These are phyloP conservation scores for Acanthis flammea DNA, from an alignment of 2,797 vertebrate species.

Conservation along the genomic window DNA sequence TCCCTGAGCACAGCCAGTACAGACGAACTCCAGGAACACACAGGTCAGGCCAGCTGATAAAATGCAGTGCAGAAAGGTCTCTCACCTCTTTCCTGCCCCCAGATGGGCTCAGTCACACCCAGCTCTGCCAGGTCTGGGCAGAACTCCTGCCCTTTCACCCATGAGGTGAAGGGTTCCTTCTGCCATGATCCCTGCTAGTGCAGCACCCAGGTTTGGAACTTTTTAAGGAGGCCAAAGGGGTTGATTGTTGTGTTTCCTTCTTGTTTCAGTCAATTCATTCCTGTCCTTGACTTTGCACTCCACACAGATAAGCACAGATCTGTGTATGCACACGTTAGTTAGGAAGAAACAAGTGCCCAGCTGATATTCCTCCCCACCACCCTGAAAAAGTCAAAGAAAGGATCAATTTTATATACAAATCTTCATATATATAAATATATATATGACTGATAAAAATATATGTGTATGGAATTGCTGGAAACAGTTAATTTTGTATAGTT, in stretches of 20 bases:
- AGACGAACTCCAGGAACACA: not conserved
- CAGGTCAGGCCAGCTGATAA: not conserved
- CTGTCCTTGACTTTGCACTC: constrained; percentile 32
- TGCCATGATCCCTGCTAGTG: not conserved
- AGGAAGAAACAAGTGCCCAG: not conserved
- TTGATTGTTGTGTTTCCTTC: not conserved
- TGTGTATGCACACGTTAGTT: not conserved
- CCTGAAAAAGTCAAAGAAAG: not conserved
- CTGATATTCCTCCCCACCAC: not conserved
- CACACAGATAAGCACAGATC: not conserved
- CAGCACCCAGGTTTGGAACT: not conserved
- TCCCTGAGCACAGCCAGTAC: not conserved
- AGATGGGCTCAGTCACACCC: not conserved
- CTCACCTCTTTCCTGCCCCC: not conserved
- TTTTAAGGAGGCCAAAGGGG: not conserved
- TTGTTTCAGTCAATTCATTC: not conserved
- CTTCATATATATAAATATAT: not conserved
- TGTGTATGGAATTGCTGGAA: not conserved
- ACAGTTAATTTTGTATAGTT: not conserved
- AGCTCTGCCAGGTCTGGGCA: not conserved
- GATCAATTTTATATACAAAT: not conserved
- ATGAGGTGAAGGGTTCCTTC: not conserved
- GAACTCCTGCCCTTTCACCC: not conserved
- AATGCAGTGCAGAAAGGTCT: not conserved
- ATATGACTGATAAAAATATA: not conserved